Evolutionary conservation across 2,113 vertebrate genomes (phyloP), one percentile per base, ranked within the genome.

Genomic region (Benitochromis conjunctus): DNA sequence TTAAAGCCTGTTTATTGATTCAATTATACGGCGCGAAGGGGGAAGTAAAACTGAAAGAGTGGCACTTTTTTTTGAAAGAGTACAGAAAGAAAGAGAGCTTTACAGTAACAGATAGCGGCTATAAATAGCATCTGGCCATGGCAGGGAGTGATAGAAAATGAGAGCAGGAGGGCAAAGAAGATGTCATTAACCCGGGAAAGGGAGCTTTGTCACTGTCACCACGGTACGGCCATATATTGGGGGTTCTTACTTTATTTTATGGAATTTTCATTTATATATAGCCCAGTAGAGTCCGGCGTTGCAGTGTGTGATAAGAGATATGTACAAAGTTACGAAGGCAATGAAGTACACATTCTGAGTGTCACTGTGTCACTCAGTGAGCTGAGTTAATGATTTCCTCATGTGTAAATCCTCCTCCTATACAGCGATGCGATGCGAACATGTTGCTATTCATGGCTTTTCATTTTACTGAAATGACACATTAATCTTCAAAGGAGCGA

Each of bases 1-100:
- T 92, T 89, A 92, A 92, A 91, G 84, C 53, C 88, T 89, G 91
- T 92, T 94, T 90, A 95, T 93, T 74, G 92, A 94, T 94, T 92
- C 82, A 86, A 92, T 93, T 92, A 89, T 56, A 69, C 57, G 69
- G 85, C 77, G 82, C 3, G 21, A 76, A 46, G 71, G 57, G 60
- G 79, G 83, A 85, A 91, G 81, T 85, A 58, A 81, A 64, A 77
- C 13, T 3, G 71, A 78, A 38, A 48, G 71, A 76, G 81, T 56
- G 87, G 86, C n/a, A 57, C 60, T 55, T 81, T 89, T 89, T 87
- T 66, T 86, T 76, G 51, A 89, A 84, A 56, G 83, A 91, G 62
- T 71, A 71, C 24, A 51, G 6, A 14, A 38, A 83, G 71, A 88
- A 57, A 84, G 74, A 38, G 82, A 77, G 89, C 66, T 79, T 69